Evolutionary conservation across 2,797 vertebrate genomes (phyloP), one percentile per base, ranked within the genome.

Genomic region (Bucorvus abyssinicus): DNA sequence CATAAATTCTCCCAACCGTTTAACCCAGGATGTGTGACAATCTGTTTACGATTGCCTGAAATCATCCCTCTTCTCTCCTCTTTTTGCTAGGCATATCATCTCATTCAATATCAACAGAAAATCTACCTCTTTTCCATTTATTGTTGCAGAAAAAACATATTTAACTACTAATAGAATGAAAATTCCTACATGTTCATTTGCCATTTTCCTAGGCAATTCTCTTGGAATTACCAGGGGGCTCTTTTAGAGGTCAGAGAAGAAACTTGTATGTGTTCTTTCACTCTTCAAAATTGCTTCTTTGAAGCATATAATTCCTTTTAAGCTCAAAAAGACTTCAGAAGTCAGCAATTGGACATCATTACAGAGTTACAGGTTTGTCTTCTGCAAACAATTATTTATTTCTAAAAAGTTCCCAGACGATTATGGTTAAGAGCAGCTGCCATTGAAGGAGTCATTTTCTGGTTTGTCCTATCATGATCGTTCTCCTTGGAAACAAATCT

Each of bases 1-100:
- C 71, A 90, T 92, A 92, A 89, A 89, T 74, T 96, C 45, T 95
- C 60, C 30, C 76, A 96, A 67, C 45, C 60, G 68, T 95, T 97
- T 97, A 95, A 96, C 79, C 49, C 44, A 47, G 9, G 2, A 89
- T 85, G 61, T 56, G 50, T 91, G 65, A 91, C 92, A 87, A 96
- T 93, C 57, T 92, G 47, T 87, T 97, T 95, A 96, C 91, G 34
- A 84, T 64, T 94, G 77, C 57, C 89, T 93, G 91, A 97, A 97
- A 96, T 95, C 55, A 93, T 24, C 47, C 19, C 7, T 95, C 78
- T 91, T 50, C 61, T 94, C 91, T 87, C 59, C 57, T 82, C 64
- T 90, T 89, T 76, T 73, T 79, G 9, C 59, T 91, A 56, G 32
- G 64, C 45, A 42, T 79, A 47, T 94, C 6, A 87, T 87, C 42